These are phyloP conservation scores for Sphaeramia orbicularis DNA, from an alignment of 2,797 vertebrate genomes.

Conservation along the genomic window DNA sequence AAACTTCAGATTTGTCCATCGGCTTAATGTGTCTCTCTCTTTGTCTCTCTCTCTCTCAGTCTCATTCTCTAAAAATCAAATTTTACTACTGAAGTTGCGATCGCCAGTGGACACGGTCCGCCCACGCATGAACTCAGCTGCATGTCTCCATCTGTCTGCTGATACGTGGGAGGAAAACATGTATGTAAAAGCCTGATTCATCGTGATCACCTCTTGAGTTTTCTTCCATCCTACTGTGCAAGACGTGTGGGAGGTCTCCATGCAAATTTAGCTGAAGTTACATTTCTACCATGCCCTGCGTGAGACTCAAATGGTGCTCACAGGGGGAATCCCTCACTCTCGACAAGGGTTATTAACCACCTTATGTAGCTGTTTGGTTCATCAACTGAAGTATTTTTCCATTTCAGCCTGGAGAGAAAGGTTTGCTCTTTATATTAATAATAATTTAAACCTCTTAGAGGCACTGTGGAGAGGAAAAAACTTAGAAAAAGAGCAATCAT, in stretches of 20 bases:
- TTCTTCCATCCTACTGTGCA: slow-evolving; percentile 33
- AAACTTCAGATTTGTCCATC: slow-evolving; percentile 55
- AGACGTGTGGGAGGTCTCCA: slow-evolving; percentile 44
- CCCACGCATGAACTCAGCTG: slow-evolving; percentile 46
- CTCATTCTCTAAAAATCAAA: slow-evolving; percentile 43
- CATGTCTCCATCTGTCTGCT: slow-evolving; percentile 49
- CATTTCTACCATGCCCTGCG: slow-evolving; percentile 13
- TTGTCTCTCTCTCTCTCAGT: slow-evolving; percentile 19
- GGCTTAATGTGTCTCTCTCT: slow-evolving; percentile 29
- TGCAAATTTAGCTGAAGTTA: slow-evolving; percentile 40
- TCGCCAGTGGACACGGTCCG: slow-evolving; percentile 44
- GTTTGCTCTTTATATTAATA: neutral
- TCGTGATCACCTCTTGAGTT: slow-evolving; percentile 48
- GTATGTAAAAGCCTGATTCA: slow-evolving; percentile 66
- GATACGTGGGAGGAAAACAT: slow-evolving; percentile 45
- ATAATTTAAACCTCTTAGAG: neutral
- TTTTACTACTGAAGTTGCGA: slow-evolving; percentile 34
- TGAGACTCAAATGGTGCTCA: slow-evolving; percentile 34
- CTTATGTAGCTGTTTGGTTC: neutral
- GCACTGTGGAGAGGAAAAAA: neutral
- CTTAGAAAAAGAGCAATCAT: neutral
- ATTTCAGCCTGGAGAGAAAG: neutral
- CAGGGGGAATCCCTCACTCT: slow-evolving; percentile 43
- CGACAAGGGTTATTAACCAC: slow-evolving; percentile 21
- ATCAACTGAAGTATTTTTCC: slow-evolving; percentile 2